These are phyloP conservation scores for Phrynocephalus guinanensis DNA, from an alignment of 2,797 vertebrate species.

Conservation along the genomic window DNA sequence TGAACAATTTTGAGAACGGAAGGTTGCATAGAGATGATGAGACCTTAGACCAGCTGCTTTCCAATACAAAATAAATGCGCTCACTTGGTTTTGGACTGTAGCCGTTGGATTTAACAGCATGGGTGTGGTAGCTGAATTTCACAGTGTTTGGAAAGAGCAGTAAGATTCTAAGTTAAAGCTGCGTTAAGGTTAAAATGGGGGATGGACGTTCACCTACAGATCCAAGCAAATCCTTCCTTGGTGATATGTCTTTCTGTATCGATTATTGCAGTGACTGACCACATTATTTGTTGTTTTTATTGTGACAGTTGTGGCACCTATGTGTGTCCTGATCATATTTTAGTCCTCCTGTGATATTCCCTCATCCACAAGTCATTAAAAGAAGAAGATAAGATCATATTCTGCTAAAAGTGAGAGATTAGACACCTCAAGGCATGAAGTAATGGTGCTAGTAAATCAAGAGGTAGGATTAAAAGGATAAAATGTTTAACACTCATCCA, in stretches of 20 bases:
- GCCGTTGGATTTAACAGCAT: neutral
- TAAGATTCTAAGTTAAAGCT: neutral
- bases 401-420: neutral
- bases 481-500: neutral
- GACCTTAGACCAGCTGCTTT: too few relatives aligned
- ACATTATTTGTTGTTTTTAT: neutral
- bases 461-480: too few relatives aligned
- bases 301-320: neutral
- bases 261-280: too few relatives aligned
- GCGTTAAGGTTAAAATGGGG: neutral
- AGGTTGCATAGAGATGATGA: too few relatives aligned
- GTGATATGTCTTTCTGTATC: neutral
- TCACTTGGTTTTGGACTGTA: neutral
- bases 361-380: neutral
- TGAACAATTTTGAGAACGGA: too few relatives aligned
- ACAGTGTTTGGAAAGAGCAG: neutral
- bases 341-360: neutral
- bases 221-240: neutral
- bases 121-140: neutral
- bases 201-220: neutral
- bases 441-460: neutral
- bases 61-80: neutral
- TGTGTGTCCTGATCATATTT: neutral
- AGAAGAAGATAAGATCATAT: neutral
- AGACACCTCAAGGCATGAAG: neutral